Evolutionary conservation across 1,140 invertebrate species (phyloP).

Genomic region (Dreissena polymorpha): DNA sequence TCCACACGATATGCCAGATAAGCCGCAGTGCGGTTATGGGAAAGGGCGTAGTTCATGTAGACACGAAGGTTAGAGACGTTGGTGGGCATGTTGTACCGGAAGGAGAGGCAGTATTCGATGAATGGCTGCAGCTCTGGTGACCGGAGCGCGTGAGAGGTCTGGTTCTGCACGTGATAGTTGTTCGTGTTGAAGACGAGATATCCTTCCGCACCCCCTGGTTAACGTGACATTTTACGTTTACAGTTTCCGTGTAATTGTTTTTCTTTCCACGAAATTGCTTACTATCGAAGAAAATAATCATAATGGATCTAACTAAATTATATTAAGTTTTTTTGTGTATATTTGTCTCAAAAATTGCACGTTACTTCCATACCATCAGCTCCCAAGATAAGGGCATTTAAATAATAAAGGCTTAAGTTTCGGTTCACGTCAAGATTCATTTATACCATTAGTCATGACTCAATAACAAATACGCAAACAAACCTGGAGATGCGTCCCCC

Average conservation of each 20-base stretch:
- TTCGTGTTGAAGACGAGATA: constrained; percentile 43
- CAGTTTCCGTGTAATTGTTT: not conserved
- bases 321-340: too few species aligned
- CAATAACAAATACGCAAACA: not conserved
- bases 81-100: constrained; percentile 47
- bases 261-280: too few species aligned
- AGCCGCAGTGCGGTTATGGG: not conserved
- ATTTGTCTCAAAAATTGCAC: too few species aligned
- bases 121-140: constrained; percentile 16
- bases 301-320: too few species aligned
- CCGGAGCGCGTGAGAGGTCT: constrained; percentile 11
- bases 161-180: constrained; percentile 41
- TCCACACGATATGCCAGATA: constrained; percentile 7
- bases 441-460: too few species aligned
- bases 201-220: not conserved
- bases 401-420: too few species aligned
- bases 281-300: too few species aligned
- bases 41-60: not conserved
- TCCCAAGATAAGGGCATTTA: too few species aligned
- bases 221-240: not conserved
- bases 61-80: constrained; percentile 26
- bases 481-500: constrained; percentile 35
- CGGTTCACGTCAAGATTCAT: too few species aligned
- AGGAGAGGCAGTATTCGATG: constrained; percentile 32
- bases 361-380: too few species aligned